These are phyloP conservation scores for Pristis pectinata DNA, from an alignment of 2,797 vertebrate genomes.

Conservation along the genomic window DNA sequence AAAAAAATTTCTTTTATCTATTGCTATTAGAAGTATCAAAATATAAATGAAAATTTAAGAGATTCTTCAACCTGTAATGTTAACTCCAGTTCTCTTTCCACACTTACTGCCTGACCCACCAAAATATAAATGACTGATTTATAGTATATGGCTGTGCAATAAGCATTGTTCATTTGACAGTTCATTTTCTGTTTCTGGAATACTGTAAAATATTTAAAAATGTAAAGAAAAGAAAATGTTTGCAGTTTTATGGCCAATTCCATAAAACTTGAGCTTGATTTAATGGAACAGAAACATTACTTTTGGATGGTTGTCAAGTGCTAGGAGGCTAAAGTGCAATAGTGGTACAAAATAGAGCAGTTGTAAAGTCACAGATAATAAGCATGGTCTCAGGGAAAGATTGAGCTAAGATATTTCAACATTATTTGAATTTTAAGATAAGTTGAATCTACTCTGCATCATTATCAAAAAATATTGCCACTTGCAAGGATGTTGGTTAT, in stretches of 20 bases:
- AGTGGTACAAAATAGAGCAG: background rate
- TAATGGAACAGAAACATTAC: conserved; percentile 1
- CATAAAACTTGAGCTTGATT: background rate
- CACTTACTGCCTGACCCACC: too few relatives aligned
- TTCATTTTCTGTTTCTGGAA: background rate
- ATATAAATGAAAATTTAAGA: background rate
- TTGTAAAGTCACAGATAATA: background rate
- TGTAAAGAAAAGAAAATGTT: background rate
- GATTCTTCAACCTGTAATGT: too few relatives aligned
- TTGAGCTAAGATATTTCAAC: background rate
- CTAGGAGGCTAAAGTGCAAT: background rate
- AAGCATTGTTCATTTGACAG: background rate
- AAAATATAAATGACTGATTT: too few relatives aligned
- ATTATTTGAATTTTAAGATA: background rate
- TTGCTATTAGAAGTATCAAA: background rate
- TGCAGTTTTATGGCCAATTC: background rate
- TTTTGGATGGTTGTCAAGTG: conserved; percentile 8
- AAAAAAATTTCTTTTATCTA: background rate
- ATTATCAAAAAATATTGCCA: background rate
- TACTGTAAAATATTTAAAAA: background rate
- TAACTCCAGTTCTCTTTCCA: too few relatives aligned
- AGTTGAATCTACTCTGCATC: background rate
- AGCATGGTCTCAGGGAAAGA: background rate
- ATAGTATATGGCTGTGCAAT: background rate
- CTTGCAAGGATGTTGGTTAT: background rate